phyloP scores from a whole-genome alignment of 2,113 vertebrate genomes.

The Notechis scutatus region DNA sequence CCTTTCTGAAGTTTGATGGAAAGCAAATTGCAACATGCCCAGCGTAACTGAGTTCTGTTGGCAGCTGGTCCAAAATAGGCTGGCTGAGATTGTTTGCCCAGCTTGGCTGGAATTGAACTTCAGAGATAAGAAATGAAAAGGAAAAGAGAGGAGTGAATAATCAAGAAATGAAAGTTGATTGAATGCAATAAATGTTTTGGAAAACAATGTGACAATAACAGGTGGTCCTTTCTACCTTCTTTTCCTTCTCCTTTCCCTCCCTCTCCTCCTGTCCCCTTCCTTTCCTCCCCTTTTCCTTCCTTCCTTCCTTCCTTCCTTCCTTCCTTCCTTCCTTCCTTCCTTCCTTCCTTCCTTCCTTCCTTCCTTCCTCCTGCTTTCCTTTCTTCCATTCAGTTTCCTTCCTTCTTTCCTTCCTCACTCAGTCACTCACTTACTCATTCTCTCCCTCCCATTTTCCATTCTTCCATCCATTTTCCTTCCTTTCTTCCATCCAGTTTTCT shows the following conservation, averaged over 20 bases:
- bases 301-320: no score
- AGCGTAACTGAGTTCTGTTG: not conserved
- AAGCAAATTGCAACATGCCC: not conserved
- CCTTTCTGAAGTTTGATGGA: not conserved
- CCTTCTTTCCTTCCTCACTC: no score
- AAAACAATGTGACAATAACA: not conserved
- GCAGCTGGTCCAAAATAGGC: rapidly evolving
- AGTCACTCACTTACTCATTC: no score
- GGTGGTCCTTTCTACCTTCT: not conserved
- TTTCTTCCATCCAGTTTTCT: no score
- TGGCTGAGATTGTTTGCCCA: not conserved
- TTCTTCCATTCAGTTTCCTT: no score
- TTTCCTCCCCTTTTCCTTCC: not conserved
- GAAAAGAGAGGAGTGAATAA: not conserved
- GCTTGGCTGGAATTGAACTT: not conserved
- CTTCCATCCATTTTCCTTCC: no score
- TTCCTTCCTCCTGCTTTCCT: no score
- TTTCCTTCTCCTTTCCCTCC: no score
- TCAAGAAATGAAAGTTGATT: not conserved
- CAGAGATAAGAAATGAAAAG: not conserved
- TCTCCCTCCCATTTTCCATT: no score
- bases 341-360: no score
- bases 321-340: no score
- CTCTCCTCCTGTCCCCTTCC: no score
- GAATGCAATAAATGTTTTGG: not conserved